A percentile compares a stretch with the other conserved stretches of the same genome.
phyloP scores from a whole-genome alignment of 1,140 invertebrate species.

The Sarcophaga bullata region DNA sequence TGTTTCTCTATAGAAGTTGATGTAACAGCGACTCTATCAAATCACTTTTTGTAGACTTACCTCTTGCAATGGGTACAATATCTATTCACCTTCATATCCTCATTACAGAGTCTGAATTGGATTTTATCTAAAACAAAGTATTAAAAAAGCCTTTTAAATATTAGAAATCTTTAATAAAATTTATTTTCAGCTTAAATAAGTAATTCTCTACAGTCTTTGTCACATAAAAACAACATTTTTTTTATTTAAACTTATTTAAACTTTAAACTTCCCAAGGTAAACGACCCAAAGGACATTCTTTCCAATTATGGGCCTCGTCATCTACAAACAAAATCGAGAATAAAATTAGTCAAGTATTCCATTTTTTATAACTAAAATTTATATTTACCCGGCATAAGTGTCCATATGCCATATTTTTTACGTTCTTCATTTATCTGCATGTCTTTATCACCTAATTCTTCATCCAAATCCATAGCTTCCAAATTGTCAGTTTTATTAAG shows the following conservation, averaged over 20 bases:
- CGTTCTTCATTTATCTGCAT: neutral
- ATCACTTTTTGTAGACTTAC: too few relatives aligned
- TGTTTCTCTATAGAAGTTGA: too few relatives aligned
- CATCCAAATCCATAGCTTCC: constrained; percentile 32
- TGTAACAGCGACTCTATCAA: too few relatives aligned
- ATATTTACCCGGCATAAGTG: constrained; percentile 31
- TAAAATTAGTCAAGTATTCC: neutral
- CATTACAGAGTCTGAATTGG: too few relatives aligned
- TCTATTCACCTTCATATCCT: too few relatives aligned
- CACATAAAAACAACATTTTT: neutral
- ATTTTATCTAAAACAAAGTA: too few relatives aligned
- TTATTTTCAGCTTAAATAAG: too few relatives aligned
- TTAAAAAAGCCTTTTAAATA: too few relatives aligned
- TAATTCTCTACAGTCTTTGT: neutral
- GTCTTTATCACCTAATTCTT: neutral
- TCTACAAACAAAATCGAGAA: constrained; percentile 29
- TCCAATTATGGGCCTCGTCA: constrained; percentile 50
- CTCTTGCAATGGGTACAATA: too few relatives aligned
- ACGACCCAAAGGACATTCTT: constrained; percentile 55
- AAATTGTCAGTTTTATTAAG: constrained; percentile 15
- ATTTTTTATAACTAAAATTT: neutral
- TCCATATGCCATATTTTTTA: constrained; percentile 42
- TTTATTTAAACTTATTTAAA: too few relatives aligned
- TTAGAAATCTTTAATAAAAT: too few relatives aligned
- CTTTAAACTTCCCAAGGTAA: constrained; percentile 47